A percentile compares a stretch with the other conserved stretches of the same genome.
phyloP scores from a whole-genome alignment of 2,888 invertebrate species.

The Agriopis aurantiaria region DNA sequence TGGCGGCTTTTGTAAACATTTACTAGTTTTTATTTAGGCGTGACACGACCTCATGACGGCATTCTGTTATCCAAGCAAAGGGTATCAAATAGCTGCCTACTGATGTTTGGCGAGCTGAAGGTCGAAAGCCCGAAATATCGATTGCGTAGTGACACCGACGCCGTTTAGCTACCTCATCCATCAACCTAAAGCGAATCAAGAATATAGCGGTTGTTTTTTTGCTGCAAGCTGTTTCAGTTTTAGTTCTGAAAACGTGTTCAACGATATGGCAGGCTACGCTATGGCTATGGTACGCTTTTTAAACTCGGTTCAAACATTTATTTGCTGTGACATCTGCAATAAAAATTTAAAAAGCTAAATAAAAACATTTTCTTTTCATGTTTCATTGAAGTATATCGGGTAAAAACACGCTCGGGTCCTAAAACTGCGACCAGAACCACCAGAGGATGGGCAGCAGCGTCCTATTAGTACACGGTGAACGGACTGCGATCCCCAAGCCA shows the following conservation, averaged over 20 bases:
- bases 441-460: too few species aligned
- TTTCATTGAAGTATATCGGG: too few species aligned
- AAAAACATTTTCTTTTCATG: too few species aligned
- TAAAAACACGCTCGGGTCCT: too few species aligned
- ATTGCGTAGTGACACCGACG: constrained; percentile 45
- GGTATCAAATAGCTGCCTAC: constrained; percentile 49
- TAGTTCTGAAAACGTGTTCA: neutral
- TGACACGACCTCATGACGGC: constrained; percentile 51
- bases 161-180: constrained; percentile 28
- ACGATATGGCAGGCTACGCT: neutral
- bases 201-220: constrained; percentile 15
- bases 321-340: too few species aligned
- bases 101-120: constrained; percentile 46
- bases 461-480: too few species aligned
- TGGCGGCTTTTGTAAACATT: constrained; percentile 45
- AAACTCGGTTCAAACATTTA: too few species aligned
- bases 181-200: constrained; percentile 22
- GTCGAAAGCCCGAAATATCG: constrained; percentile 53
- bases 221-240: neutral
- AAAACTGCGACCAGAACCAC: too few species aligned
- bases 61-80: constrained; percentile 42
- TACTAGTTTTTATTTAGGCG: constrained; percentile 54
- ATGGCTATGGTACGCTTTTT: too few species aligned
- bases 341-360: too few species aligned
- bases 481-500: too few species aligned